phyloP scores from a whole-genome alignment of 2,888 invertebrate genomes.

The Drosophila borborema region DNA sequence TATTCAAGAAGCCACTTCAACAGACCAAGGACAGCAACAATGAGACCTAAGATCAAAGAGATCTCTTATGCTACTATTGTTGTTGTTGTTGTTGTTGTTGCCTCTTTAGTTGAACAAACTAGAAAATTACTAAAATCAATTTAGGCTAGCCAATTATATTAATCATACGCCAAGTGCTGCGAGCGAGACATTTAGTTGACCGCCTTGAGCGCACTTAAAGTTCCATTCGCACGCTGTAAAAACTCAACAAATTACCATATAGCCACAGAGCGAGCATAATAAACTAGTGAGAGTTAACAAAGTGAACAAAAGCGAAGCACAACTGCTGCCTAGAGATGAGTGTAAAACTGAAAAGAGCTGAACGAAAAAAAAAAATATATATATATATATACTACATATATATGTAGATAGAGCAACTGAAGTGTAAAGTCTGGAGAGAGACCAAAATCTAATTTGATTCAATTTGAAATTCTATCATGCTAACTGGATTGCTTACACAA shows the following conservation, averaged over 20 bases:
- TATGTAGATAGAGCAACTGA: not conserved
- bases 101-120: slow-evolving; percentile 36
- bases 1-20: slow-evolving; percentile 46
- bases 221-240: slow-evolving; percentile 21
- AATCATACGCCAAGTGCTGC: slow-evolving; percentile 14
- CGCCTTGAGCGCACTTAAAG: slow-evolving; percentile 41
- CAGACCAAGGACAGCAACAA: slow-evolving; percentile 58
- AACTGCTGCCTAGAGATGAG: slow-evolving; percentile 24
- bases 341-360: not conserved
- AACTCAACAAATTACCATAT: slow-evolving; percentile 28
- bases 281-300: slow-evolving; percentile 14
- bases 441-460: too few relatives aligned
- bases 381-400: not conserved
- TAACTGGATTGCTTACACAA: not conserved
- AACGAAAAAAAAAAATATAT: not conserved
- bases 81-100: not conserved
- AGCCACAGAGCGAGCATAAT: slow-evolving; percentile 5
- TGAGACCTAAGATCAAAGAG: slow-evolving; percentile 33
- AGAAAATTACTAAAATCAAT: slow-evolving; percentile 60
- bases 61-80: slow-evolving; percentile 1
- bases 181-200: slow-evolving; percentile 23
- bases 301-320: not conserved
- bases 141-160: slow-evolving; percentile 48
- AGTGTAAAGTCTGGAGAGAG: too few relatives aligned
- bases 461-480: not conserved